Base-by-base conservation (phyloP, 2,888 invertebrate genomes). In the Caprella mutica region DNA sequence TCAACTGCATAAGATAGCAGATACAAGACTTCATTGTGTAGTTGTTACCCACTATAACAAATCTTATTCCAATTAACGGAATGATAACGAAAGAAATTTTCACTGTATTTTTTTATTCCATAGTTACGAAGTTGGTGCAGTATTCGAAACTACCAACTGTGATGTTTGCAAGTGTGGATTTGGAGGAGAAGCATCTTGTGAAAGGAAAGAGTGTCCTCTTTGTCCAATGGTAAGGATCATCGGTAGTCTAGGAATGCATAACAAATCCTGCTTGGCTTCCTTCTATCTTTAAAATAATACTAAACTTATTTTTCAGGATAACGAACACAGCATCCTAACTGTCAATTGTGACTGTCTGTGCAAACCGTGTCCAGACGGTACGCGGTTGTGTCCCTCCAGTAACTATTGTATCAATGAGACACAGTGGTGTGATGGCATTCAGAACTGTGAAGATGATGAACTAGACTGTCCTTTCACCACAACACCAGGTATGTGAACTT, bases 381-480 rank as follows among this genome's bases (percentile, higher is more conserved):
- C 81, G 17, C 77, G 75, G 42, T 74, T 85, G 24, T 90, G 89
- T 67, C 82, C 82, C 1, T 84, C 85, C 0, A 84, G 82, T 69
- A 81, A 82, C 58, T 75, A 81, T 52, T 89, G 89, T 68, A 78
- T 89, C 17, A 76, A 81, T 0, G 76, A 79, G 38, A 73, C 77
- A 0, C 74, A 78, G 12, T 89, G 89, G 88, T 90, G 90, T 69
- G 82, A 90, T 70, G 87, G 86, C 0, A 74, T 86, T 0, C 77
- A 80, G 63, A 84, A 90, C 71, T 90, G 90, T 68, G 81, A 84
- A 0, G 88, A 89, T 69, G 90, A 90, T 70, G 90, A 90, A 72
- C 71, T 73, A 2, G 74, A 80, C 57, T 90, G 89, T 68, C 58
- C 66, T 2, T 69, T 70, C 30, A 71, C 73, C 21, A 69, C 71